Conservation (phyloP, 2,888 invertebrate species). For the Eumacrocentrus americanus region DNA sequence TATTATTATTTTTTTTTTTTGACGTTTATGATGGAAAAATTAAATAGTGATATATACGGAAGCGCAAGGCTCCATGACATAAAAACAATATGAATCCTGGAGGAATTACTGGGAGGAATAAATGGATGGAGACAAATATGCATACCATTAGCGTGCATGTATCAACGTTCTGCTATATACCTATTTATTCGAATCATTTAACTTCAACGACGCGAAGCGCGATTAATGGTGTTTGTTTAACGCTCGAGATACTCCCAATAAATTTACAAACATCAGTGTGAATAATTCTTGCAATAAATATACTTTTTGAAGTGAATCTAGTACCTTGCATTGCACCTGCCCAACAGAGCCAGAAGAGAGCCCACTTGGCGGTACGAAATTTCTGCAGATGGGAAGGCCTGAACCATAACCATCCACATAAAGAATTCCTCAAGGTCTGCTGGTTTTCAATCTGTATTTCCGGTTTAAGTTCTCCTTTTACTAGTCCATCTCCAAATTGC, state of each 20-base stretch:
- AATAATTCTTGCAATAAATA: too few species aligned
- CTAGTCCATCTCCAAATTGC: slow-evolving; percentile 44
- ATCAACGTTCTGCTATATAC: not conserved
- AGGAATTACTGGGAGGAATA: not conserved
- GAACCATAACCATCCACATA: slow-evolving; percentile 74
- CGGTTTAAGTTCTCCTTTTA: slow-evolving; percentile 42
- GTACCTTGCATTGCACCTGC: slow-evolving; percentile 79
- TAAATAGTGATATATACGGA: too few species aligned
- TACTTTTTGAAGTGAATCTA: not conserved
- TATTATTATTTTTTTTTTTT: not conserved
- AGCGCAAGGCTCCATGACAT: too few species aligned
- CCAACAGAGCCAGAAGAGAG: slow-evolving; percentile 81
- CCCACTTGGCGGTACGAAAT: slow-evolving; percentile 78
- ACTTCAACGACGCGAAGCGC: not conserved
- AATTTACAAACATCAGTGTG: not conserved
- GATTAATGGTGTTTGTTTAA: slow-evolving; percentile 17
- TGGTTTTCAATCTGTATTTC: slow-evolving; percentile 35
- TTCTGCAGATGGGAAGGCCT: slow-evolving; percentile 71
- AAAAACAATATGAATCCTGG: not conserved
- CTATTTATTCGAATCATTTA: not conserved
- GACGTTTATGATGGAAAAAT: not conserved
- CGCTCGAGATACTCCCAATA: not conserved
- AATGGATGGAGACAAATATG: slow-evolving; percentile 10
- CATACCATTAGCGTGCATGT: slow-evolving; percentile 10
- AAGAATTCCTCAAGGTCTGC: slow-evolving; percentile 36